These are phyloP conservation scores for Sorex araneus DNA, from an alignment of 2,113 vertebrate genomes.

Conservation along the genomic window DNA sequence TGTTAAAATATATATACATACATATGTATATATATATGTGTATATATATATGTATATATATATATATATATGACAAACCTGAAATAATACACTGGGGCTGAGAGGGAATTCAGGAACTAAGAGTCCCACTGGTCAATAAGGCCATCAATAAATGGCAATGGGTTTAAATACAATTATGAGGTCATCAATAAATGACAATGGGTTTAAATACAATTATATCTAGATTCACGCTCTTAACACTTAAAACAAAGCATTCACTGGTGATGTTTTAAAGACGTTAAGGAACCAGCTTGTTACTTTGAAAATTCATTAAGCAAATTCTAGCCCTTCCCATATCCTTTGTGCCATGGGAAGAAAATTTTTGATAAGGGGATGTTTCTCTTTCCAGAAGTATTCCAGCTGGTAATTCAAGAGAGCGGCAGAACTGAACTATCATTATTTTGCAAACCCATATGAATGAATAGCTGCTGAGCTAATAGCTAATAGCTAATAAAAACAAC, in stretches of 20 bases:
- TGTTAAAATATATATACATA: not conserved
- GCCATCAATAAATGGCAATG: not conserved
- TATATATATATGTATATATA: too few relatives aligned
- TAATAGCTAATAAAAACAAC: not conserved
- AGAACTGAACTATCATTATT: conserved; percentile 6
- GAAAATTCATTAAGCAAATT: conserved; percentile 37
- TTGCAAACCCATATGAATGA: conserved; percentile 14
- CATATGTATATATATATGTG: too few relatives aligned
- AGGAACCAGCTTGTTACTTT: conserved; percentile 49
- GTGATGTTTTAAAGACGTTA: not conserved
- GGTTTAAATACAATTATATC: conserved; percentile 29
- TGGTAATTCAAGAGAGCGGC: not conserved
- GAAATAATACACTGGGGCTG: not conserved
- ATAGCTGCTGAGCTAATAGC: not conserved
- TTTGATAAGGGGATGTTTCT: not conserved
- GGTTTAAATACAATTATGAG: conserved; percentile 33
- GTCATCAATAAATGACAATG: conserved; percentile 4
- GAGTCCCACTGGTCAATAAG: not conserved
- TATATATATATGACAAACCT: not conserved
- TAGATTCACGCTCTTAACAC: not conserved
- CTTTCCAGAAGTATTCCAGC: conserved; percentile 28
- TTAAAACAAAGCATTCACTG: not conserved
- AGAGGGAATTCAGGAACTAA: not conserved
- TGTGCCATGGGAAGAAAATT: too few relatives aligned
- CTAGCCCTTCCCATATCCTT: too few relatives aligned